phyloP scores from a whole-genome alignment of 1,140 invertebrate genomes.

The Temnothorax nylanderi region DNA sequence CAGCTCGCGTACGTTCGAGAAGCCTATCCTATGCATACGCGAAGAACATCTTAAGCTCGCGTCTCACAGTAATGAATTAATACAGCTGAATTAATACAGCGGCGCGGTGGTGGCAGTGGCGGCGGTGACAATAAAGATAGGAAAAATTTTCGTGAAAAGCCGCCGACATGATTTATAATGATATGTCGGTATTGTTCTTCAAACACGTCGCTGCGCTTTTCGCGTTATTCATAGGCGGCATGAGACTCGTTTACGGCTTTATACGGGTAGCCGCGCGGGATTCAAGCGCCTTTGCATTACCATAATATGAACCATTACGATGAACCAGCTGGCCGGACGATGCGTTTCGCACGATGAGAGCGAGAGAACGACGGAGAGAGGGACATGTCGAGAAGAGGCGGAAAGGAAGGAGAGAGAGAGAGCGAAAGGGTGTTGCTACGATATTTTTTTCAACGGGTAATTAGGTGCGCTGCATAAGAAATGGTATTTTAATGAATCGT shows the following conservation, averaged over 20 bases:
- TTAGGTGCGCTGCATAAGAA: conserved; percentile 82
- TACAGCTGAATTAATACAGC: too few relatives aligned
- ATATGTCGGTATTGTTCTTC: conserved; percentile 59
- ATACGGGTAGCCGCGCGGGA: conserved; percentile 41
- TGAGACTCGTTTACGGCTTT: conserved; percentile 59
- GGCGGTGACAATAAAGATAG: neutral
- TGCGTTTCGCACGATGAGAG: conserved; percentile 54
- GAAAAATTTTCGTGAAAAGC: conserved; percentile 53
- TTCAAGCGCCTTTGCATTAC: conserved; percentile 55
- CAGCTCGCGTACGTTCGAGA: neutral
- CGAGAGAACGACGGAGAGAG: conserved; percentile 54
- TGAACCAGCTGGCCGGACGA: conserved; percentile 51
- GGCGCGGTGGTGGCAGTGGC: neutral
- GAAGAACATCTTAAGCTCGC: neutral
- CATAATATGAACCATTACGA: conserved; percentile 61
- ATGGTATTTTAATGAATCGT: conserved; percentile 83
- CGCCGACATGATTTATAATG: conserved; percentile 57
- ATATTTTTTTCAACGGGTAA: conserved; percentile 78
- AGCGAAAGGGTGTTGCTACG: conserved; percentile 65
- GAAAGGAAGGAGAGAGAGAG: neutral
- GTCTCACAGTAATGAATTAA: conserved; percentile 38
- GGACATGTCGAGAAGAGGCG: neutral
- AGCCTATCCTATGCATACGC: neutral
- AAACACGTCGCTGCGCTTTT: conserved; percentile 35
- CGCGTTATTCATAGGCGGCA: conserved; percentile 53